Evolutionary conservation across 2,797 vertebrate species (phyloP).

Genomic region (Spondyliosoma cantharus): DNA sequence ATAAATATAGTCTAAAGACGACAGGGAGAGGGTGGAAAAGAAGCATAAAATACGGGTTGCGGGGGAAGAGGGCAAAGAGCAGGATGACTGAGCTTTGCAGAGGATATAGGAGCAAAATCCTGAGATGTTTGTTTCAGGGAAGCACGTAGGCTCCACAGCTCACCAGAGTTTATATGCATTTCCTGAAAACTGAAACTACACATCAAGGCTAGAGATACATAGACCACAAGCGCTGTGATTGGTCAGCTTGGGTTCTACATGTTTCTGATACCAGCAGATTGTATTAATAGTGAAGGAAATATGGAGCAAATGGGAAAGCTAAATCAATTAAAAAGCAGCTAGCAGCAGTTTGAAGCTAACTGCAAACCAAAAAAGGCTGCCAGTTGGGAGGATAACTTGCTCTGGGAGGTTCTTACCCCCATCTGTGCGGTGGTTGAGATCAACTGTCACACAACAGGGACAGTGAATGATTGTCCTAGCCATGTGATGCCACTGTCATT

Average conservation of each 20-base stretch:
- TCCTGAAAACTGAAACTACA: not conserved
- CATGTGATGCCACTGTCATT: too few relatives aligned
- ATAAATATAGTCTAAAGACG: slow-evolving; percentile 47
- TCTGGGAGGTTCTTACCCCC: too few relatives aligned
- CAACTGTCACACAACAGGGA: too few relatives aligned
- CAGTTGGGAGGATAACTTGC: too few relatives aligned
- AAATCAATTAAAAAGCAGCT: too few relatives aligned
- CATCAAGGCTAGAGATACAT: not conserved
- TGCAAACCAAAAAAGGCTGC: too few relatives aligned
- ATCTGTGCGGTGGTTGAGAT: too few relatives aligned
- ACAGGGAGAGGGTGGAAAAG: slow-evolving; percentile 19
- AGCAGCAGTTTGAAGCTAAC: too few relatives aligned
- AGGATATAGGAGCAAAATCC: not conserved
- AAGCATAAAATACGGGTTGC: slow-evolving; percentile 11
- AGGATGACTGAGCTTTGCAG: not conserved
- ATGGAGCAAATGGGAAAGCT: not conserved
- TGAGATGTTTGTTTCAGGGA: not conserved
- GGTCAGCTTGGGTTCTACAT: not conserved
- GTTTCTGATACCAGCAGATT: not conserved
- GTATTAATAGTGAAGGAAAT: not conserved
- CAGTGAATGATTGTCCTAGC: too few relatives aligned
- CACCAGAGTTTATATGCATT: not conserved
- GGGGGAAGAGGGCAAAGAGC: slow-evolving; percentile 9
- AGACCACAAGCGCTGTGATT: not conserved
- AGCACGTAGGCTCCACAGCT: not conserved